Conservation (phyloP, 2,888 invertebrate genomes). For the Orthosia incerta region DNA sequence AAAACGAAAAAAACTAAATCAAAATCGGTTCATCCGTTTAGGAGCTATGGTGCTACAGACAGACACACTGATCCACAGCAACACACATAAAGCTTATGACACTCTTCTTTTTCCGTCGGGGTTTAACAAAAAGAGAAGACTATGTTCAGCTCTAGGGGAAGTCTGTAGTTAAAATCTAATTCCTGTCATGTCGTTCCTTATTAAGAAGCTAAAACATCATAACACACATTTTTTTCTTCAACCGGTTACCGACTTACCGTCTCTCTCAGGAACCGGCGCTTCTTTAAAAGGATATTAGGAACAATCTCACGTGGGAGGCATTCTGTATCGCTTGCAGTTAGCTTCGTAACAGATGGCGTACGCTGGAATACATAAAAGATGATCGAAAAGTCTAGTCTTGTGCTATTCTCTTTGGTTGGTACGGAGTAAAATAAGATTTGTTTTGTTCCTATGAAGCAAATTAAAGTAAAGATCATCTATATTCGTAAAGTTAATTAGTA, state of each 20-base stretch:
- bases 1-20: no score
- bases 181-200: no score
- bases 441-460: not conserved
- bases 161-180: no score
- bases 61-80: no score
- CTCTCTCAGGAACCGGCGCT: conserved; percentile 11
- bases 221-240: not conserved
- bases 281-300: conserved; percentile 46
- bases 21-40: no score
- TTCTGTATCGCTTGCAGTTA: conserved; percentile 52
- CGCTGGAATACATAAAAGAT: conserved; percentile 59
- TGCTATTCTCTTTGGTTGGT: not conserved
- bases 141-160: no score
- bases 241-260: conserved; percentile 5
- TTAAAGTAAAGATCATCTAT: no score
- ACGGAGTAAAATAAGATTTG: not conserved
- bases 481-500: no score
- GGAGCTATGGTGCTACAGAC: no score
- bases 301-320: conserved; percentile 49
- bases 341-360: conserved; percentile 52
- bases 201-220: not conserved
- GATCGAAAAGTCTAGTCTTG: conserved; percentile 29
- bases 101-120: no score
- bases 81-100: no score
- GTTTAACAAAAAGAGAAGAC: no score